Base-by-base conservation (phyloP, 2,888 invertebrate genomes). In the Ochropleura plecta region DNA sequence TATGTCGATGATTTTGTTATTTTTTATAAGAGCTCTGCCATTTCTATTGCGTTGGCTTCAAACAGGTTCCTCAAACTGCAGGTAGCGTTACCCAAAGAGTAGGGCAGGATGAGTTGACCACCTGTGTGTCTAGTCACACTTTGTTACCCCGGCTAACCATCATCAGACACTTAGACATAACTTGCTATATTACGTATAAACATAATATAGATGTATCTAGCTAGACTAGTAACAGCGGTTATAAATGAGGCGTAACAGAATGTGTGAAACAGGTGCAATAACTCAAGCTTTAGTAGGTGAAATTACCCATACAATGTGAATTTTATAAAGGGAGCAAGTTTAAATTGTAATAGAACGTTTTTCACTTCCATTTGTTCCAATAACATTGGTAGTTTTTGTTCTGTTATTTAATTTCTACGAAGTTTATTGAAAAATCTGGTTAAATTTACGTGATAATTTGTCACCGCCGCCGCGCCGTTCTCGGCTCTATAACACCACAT, bases 281-380 rank as follows among this genome's bases (percentile, higher is more conserved):
- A 60, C 6, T 73, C n/a, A 2, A 51, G 10, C 30, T 48, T 51
- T 20, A 51, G 12, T 51, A 40, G 59, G 30, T 42, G 44, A 51
- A 70, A 73, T 49, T 16, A 14, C 14, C 69, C 57, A 70, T 70
- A 44, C 49, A 73, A 46, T 51, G 51, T 46, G 70, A 60, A 60
- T 51, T 73, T 59, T 49, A 69, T 55, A 44, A 53, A 20, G 9
- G 48, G 67, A 9, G n/a, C 46, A 40, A 30, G 10, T 16, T 30
- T 46, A 30, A 40, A 46, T 46, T 71, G 44, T 30, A 20, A 20
- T 8, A 42, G 70, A 57, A 16, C 9, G 9, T 48, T 48, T 20
- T 68, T 40, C 40, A n/a, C 16, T 12, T 55, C n/a, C 5, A 64
- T 65, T 55, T 40, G 40, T 18, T 12, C 8, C 30, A 30, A 30